Evolutionary conservation across 2,888 invertebrate species (phyloP).

Genomic region (Encarsia formosa): DNA sequence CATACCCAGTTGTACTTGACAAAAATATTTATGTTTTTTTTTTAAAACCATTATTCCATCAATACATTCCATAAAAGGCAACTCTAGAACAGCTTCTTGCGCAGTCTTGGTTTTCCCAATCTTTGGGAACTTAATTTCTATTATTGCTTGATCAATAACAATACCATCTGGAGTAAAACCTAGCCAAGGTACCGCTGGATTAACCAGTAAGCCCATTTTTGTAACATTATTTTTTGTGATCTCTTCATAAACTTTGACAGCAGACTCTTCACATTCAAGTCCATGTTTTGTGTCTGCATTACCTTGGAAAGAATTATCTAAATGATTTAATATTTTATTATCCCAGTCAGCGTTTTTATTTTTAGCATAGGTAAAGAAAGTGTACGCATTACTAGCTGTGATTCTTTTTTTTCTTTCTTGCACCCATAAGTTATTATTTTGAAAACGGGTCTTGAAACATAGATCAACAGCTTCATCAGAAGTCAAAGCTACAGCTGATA

Average conservation of each 20-base stretch:
- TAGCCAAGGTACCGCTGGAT: not conserved
- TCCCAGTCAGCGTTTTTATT: not conserved
- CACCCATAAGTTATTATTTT: not conserved
- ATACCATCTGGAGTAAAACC: conserved; percentile 2
- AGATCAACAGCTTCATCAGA: not conserved
- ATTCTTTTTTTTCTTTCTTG: not conserved
- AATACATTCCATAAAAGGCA: not conserved
- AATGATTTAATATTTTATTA: not conserved
- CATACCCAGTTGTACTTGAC: conserved; percentile 8
- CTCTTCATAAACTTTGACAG: not conserved
- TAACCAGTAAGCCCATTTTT: not conserved
- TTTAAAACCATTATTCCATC: too few species aligned
- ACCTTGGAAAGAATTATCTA: not conserved
- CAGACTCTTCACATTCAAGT: not conserved
- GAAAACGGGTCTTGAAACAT: not conserved
- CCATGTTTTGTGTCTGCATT: not conserved
- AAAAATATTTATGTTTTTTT: conserved; percentile 13
- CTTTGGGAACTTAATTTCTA: conserved; percentile 3
- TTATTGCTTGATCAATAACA: not conserved
- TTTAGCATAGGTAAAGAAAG: not conserved
- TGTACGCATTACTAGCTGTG: not conserved
- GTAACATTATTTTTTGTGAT: not conserved
- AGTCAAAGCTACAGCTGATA: not conserved
- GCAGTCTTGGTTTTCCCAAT: conserved; percentile 6
- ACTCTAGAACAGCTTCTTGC: too few species aligned